Base-by-base conservation (phyloP, 2,888 invertebrate species). In the Campoletis raptor region DNA sequence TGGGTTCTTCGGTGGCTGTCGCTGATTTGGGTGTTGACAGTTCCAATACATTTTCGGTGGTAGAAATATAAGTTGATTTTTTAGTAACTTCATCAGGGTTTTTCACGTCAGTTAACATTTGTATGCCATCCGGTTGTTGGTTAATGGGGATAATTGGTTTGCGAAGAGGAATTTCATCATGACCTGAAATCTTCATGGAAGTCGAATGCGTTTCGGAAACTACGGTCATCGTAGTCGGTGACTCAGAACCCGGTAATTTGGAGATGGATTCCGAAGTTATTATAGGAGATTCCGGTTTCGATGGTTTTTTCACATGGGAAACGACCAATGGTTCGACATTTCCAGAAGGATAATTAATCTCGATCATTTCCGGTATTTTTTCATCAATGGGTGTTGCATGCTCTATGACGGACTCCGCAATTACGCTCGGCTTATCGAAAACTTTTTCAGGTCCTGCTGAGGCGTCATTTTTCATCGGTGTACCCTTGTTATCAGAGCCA, bases 181-280 rank as follows among this genome's bases (percentile, higher is more conserved):
- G 82, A n/a, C 89, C 90, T 8, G 90, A 78, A 80, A 90, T 82
- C 85, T 91, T 91, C 10, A 90, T 85, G 0, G 91, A 90, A 8
- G 91, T 90, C 10, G 91, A 89, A 42, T 90, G 90, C 0, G 91
- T 90, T 83, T 91, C 90, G 9, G 89, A 86, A 76, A 87, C 64
- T 0, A 88, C 84, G 54, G 84, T 80, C 85, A 84, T 82, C 6
- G 78, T 69, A 15, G 81, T 42, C 36, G 88, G 77, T 48, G 81
- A 24, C n/a, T 79, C 83, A 1, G 78, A 69, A 78, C 83, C 83
- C 30, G 86, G 69, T 54, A 37, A 30, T 57, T 76, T 66, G 5
- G 83, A 45, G 18, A 73, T 30, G 7, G 52, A 42, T 24, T 74
- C 77, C 12, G 78, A 54, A 48, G 30, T 72, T 54, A 57, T 82